Conservation (phyloP, 2,888 invertebrate genomes). For the Lycophotia porphyrea region DNA sequence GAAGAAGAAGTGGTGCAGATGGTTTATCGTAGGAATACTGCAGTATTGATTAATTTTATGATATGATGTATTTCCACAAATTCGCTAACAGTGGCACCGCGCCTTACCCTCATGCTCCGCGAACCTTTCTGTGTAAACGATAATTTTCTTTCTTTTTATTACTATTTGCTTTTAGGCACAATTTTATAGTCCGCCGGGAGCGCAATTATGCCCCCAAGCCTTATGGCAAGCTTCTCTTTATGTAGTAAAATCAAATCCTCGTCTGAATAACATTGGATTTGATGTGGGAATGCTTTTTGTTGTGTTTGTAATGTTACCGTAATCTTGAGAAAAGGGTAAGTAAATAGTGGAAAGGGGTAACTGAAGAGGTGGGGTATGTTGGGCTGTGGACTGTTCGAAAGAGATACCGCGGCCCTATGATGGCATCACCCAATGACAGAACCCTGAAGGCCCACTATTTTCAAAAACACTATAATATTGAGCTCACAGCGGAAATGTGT, state of each 20-base stretch:
- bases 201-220: constrained; percentile 75
- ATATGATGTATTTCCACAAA: not conserved
- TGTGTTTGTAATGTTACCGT: constrained; percentile 25
- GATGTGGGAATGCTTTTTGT: constrained; percentile 63
- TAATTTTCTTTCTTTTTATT: constrained; percentile 84
- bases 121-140: constrained; percentile 79
- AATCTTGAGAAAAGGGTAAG: constrained; percentile 9
- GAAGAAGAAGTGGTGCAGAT: too few relatives aligned
- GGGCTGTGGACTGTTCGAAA: too few relatives aligned
- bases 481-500: too few relatives aligned
- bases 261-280: constrained; percentile 58
- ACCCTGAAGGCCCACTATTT: too few relatives aligned
- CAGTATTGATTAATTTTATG: too few relatives aligned
- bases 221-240: constrained; percentile 54
- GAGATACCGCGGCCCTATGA: too few relatives aligned
- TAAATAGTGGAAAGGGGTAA: not conserved
- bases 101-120: constrained; percentile 63
- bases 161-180: constrained; percentile 86
- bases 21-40: too few relatives aligned
- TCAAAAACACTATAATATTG: too few relatives aligned
- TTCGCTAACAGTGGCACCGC: constrained; percentile 60
- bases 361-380: not conserved
- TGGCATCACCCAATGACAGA: too few relatives aligned
- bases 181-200: constrained; percentile 78
- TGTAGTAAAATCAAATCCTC: constrained; percentile 67